Conservation (phyloP, 2,888 invertebrate genomes). For the Amblyteles armatorius region DNA sequence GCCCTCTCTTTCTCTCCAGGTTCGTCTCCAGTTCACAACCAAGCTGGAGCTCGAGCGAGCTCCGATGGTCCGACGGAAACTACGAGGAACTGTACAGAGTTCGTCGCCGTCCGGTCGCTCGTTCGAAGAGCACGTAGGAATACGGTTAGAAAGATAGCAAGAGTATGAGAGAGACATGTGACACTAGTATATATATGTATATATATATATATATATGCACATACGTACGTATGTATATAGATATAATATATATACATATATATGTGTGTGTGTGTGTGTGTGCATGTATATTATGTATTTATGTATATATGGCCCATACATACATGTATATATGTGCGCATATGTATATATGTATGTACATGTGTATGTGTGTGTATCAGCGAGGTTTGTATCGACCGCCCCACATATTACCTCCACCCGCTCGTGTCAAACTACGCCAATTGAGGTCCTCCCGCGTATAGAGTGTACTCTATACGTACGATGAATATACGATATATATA, state of each 20-base stretch:
- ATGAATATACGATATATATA: slow-evolving; percentile 25
- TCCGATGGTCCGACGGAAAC: slow-evolving; percentile 9
- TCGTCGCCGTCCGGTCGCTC: slow-evolving; percentile 50
- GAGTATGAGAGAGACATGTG: background rate
- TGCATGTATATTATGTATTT: background rate
- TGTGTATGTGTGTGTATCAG: slow-evolving; percentile 54
- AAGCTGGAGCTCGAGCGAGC: slow-evolving; percentile 34
- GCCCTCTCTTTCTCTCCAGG: background rate
- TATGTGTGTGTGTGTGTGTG: background rate
- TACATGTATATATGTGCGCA: background rate
- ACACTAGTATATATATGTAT: background rate
- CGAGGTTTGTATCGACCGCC: slow-evolving; percentile 77
- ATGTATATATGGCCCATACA: slow-evolving; percentile 11
- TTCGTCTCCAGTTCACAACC: slow-evolving; percentile 18
- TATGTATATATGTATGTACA: background rate
- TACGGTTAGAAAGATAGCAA: slow-evolving; percentile 27
- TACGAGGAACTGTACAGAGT: slow-evolving; percentile 42
- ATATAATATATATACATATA: background rate
- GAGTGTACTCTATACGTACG: background rate
- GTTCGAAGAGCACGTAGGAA: slow-evolving; percentile 34
- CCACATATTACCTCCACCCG: slow-evolving; percentile 76
- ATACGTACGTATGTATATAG: slow-evolving; percentile 44
- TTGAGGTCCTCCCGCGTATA: slow-evolving; percentile 68
- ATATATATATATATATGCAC: slow-evolving; percentile 4
- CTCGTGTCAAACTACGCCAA: slow-evolving; percentile 73